Conservation (phyloP, 1,140 invertebrate genomes). For the Pristionchus pacificus region DNA sequence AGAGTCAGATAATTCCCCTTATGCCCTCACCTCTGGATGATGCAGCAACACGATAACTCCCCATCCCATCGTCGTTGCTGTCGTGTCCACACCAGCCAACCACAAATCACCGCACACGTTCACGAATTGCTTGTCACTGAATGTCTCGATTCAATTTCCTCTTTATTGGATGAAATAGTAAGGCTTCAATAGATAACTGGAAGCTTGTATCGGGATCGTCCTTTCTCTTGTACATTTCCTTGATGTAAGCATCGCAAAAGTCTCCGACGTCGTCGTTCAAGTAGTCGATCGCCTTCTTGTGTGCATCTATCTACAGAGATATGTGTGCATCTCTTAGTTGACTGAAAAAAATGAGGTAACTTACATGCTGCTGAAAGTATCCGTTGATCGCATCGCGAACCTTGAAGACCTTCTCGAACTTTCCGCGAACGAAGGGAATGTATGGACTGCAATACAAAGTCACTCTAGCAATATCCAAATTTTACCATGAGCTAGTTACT, state of each 20-base stretch:
- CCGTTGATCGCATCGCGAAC: not conserved
- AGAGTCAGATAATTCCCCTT: not conserved
- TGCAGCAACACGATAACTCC: conserved; percentile 69
- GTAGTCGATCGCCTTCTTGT: conserved; percentile 12
- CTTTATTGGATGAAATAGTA: not conserved
- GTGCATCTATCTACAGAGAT: not conserved
- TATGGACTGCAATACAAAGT: not conserved
- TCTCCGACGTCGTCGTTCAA: conserved; percentile 12
- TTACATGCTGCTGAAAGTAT: conserved; percentile 20
- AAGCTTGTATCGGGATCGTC: conserved; percentile 16
- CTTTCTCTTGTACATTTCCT: conserved; percentile 26
- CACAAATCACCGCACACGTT: conserved; percentile 27
- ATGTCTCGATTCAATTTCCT: not conserved
- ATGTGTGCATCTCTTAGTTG: no score
- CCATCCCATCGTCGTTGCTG: conserved; percentile 70
- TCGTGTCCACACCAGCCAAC: conserved; percentile 63
- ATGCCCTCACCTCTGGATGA: conserved; percentile 58
- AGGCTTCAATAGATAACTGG: conserved; percentile 4
- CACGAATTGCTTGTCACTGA: conserved; percentile 23
- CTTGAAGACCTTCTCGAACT: not conserved
- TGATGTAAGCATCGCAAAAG: conserved; percentile 28
- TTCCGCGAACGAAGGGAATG: not conserved
- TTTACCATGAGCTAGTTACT: conserved; percentile 16
- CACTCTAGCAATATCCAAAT: not conserved
- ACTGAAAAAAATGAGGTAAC: not conserved